Conservation (phyloP, 2,113 vertebrate genomes). For the Ranitomeya imitator region DNA sequence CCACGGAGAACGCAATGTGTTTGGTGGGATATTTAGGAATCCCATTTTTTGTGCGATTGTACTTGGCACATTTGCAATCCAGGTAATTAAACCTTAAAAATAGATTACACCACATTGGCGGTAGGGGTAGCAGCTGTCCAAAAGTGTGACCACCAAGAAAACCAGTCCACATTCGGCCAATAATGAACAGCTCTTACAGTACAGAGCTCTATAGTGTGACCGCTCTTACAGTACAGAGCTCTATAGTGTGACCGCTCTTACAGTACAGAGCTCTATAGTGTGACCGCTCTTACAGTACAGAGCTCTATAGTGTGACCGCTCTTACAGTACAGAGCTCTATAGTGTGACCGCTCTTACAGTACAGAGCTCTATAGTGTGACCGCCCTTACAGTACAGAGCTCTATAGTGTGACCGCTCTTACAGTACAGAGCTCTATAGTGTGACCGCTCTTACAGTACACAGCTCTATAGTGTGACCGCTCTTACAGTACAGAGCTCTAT, state of each 20-base stretch:
- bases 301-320: neutral
- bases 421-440: neutral
- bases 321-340: too few relatives aligned
- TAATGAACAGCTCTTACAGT: too few relatives aligned
- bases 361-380: too few relatives aligned
- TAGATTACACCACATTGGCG: neutral
- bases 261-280: neutral
- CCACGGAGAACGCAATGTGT: slow-evolving; percentile 96
- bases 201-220: neutral
- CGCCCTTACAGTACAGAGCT: too few relatives aligned
- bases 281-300: neutral
- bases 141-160: too few relatives aligned
- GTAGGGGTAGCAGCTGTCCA: too few relatives aligned
- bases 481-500: neutral
- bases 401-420: neutral
- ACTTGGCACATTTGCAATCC: slow-evolving; percentile 89
- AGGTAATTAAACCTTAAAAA: slow-evolving; percentile 73
- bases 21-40: slow-evolving; percentile 95
- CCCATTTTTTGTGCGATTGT: slow-evolving; percentile 98
- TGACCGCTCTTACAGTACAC: neutral
- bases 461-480: neutral
- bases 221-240: neutral
- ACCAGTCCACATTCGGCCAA: too few relatives aligned
- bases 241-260: neutral
- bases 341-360: too few relatives aligned